Conservation (phyloP, 2,888 invertebrate species). For the Latheticus oryzae region DNA sequence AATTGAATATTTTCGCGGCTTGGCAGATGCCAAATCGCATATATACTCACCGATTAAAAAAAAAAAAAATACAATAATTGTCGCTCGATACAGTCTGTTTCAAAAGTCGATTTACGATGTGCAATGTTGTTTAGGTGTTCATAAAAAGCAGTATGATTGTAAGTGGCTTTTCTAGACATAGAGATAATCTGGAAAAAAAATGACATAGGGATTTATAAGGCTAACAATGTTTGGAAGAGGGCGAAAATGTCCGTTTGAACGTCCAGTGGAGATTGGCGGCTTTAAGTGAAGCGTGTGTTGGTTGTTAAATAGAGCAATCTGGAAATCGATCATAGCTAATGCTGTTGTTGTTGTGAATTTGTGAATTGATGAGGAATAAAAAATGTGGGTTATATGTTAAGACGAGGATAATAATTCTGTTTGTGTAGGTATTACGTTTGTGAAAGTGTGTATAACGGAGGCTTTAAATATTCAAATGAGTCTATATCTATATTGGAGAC, state of each 20-base stretch:
- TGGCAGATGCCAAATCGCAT: no score
- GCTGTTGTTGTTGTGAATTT: conserved; percentile 17
- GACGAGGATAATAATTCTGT: conserved; percentile 39
- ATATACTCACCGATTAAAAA: no score
- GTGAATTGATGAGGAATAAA: conserved; percentile 37
- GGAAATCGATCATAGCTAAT: conserved; percentile 37
- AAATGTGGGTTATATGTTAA: conserved; percentile 24
- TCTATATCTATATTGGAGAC: conserved; percentile 42
- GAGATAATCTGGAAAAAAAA: conserved; percentile 59
- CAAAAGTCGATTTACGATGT: background rate
- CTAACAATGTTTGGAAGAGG: conserved; percentile 62
- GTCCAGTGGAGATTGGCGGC: conserved; percentile 63
- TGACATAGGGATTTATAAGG: conserved; percentile 63
- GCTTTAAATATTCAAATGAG: conserved; percentile 53
- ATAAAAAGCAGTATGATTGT: conserved; percentile 65
- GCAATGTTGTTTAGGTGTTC: conserved; percentile 51
- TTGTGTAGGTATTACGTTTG: conserved; percentile 41
- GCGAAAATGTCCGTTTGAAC: conserved; percentile 55
- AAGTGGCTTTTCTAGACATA: conserved; percentile 64
- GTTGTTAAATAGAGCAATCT: conserved; percentile 38
- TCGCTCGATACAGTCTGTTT: no score
- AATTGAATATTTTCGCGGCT: no score
- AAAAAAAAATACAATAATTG: no score
- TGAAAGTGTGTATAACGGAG: conserved; percentile 46
- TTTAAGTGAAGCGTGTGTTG: conserved; percentile 54